Base-by-base conservation (phyloP, 2,888 invertebrate genomes). In the Chalcis sispes region DNA sequence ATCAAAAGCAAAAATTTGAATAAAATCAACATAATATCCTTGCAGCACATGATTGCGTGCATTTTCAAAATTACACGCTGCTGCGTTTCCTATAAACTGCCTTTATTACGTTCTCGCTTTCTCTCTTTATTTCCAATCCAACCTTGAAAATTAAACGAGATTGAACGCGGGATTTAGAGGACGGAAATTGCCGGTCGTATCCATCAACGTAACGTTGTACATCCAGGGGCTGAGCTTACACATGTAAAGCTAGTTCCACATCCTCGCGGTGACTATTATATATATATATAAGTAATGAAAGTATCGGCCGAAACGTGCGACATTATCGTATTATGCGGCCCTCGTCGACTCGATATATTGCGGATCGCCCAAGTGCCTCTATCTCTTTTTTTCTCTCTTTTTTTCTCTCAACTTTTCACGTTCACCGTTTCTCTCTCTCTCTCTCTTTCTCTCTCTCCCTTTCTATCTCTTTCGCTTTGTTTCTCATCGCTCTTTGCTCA, bases 161-260 rank as follows among this genome's bases (percentile, higher is more conserved):
- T 70, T 62, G 71, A 54, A 56, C 32, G 29, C 15, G 1, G 20
- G 20, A 10, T 3, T 36, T 42, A 42, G 62, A 64, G 62, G 73
- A 77, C 77, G 77, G 77, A 79, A 81, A 82, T 80, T 76, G 77
- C 62, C 75, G 73, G 61, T 78, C 74, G 79, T 72, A 75, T 81
- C 80, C 79, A 67, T 77, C 79, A 64, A 61, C n/a, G 79, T 82
- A 83, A 83, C 80, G 78, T 80, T 80, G 81, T 84, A n/a, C n/a
- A 70, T 78, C 72, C 18, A 18, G 36, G 5, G 18, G 36, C 62
- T 8, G 2, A 1, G 10, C 10, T 5, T 7, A 29, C 46, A 10
- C 46, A n/a, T n/a, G n/a, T n/a, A n/a, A n/a, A n/a, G n/a, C n/a
- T n/a, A n/a, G n/a, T n/a, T n/a, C n/a, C n/a, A n/a, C n/a, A n/a